Conservation (phyloP, 1,140 invertebrate genomes). For the Mylabris phalerata region DNA sequence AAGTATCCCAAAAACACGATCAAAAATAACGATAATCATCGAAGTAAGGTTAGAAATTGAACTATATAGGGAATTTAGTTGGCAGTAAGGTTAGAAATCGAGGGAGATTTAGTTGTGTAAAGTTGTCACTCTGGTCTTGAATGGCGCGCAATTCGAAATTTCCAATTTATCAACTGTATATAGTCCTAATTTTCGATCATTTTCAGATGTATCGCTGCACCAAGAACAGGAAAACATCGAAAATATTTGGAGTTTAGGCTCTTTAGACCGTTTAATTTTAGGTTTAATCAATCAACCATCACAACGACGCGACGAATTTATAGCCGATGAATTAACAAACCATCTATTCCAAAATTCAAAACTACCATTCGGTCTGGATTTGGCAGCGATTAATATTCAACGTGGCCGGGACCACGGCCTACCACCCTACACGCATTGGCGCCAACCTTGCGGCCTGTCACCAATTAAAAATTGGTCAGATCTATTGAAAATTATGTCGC, state of each 20-base stretch:
- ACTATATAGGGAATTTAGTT: too few relatives aligned
- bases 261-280: slow-evolving; percentile 69
- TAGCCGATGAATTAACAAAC: slow-evolving; percentile 75
- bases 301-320: slow-evolving; percentile 75
- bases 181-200: slow-evolving; percentile 1
- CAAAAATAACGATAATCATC: too few relatives aligned
- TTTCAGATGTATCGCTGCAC: slow-evolving; percentile 69
- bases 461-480: slow-evolving; percentile 68
- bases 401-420: slow-evolving; percentile 86
- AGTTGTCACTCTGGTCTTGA: too few relatives aligned
- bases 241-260: slow-evolving; percentile 63
- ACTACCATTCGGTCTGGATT: slow-evolving; percentile 73
- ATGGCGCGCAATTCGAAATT: neutral
- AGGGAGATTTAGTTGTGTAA: too few relatives aligned
- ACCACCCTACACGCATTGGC: slow-evolving; percentile 73
- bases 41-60: too few relatives aligned
- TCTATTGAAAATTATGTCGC: slow-evolving; percentile 62
- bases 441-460: slow-evolving; percentile 70
- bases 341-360: slow-evolving; percentile 72
- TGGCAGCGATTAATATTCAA: slow-evolving; percentile 85
- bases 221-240: slow-evolving; percentile 58
- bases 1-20: too few relatives aligned
- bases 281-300: slow-evolving; percentile 71
- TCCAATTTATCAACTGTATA: neutral
- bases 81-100: too few relatives aligned